Base-by-base conservation (phyloP, 2,797 vertebrate species). In the Basileuterus tristriatus region DNA sequence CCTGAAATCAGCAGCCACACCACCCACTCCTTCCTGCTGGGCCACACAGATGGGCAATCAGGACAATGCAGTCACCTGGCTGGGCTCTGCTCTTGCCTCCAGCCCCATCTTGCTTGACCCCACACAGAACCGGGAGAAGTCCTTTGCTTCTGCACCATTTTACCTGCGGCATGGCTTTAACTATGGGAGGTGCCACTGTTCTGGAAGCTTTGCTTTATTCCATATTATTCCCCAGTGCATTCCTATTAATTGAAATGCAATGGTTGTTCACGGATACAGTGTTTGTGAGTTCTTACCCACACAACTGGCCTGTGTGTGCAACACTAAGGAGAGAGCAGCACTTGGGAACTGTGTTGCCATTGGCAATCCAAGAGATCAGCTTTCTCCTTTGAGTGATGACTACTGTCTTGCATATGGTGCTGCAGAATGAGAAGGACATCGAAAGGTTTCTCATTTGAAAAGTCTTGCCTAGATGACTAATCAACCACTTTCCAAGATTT, bases 401-500 rank as follows among this genome's bases (percentile, higher is more conserved):
- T 80, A 34, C 46, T 23, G 29, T 12, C 52, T 58, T 68, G 80
- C 29, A 8, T 55, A 47, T 5, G 19, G 80, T 55, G 37, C 18
- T 30, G 26, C 49, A 60, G 24, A 89, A 93, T 1, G 18, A 83
- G 64, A 76, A 72, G 19, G 56, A 68, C 59, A 84, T 56, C 0
- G 12, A 89, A 87, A 94, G 55, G 67, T 44, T 60, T 83, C 71
- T 83, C 34, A 68, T 81, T 64, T 6, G 8, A 22, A 52, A 95
- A 83, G 56, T 60, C 72, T 85, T 70, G 37, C 64, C 52, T 67
- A 77, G n/a, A 69, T 87, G 68, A 89, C 63, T 89, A 62, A 74
- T 59, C 11, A 62, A 53, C 9, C 46, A 39, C 32, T 79, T 95
- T 23, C 20, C 39, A 63, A 83, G 19, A 20, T 14, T 84, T 75